Evolutionary conservation across 2,113 vertebrate genomes (phyloP).

Genomic region (Dromiciops gliroides): DNA sequence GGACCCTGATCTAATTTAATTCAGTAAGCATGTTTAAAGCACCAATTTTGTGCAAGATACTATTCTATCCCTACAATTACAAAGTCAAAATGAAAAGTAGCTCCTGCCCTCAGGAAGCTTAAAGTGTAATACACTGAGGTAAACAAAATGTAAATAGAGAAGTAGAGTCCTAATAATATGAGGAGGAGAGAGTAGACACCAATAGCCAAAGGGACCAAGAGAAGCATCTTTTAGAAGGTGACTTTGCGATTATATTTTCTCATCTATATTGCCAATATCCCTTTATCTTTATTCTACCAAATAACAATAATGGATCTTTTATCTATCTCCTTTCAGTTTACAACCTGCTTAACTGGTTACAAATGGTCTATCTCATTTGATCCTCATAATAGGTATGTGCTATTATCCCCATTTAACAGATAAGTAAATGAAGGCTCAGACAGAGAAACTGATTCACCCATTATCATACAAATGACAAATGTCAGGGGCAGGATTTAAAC

Average conservation of each 20-base stretch:
- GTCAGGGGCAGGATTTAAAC: background rate
- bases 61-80: too few relatives aligned
- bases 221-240: background rate
- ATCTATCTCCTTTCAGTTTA: background rate
- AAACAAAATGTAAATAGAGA: too few relatives aligned
- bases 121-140: too few relatives aligned
- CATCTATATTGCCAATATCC: background rate
- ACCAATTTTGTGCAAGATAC: too few relatives aligned
- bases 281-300: background rate
- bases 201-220: too few relatives aligned
- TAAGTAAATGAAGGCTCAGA: background rate
- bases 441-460: background rate
- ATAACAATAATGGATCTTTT: background rate
- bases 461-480: background rate
- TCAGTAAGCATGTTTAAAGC: too few relatives aligned
- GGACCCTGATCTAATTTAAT: too few relatives aligned
- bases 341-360: background rate
- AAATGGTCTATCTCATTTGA: background rate
- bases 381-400: background rate
- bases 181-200: too few relatives aligned
- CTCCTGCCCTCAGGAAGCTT: too few relatives aligned
- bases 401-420: background rate
- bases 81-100: too few relatives aligned
- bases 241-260: background rate
- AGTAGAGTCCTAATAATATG: too few relatives aligned